phyloP scores from a whole-genome alignment of 2,797 vertebrate genomes.

The Cryptoblepharus egeriae region DNA sequence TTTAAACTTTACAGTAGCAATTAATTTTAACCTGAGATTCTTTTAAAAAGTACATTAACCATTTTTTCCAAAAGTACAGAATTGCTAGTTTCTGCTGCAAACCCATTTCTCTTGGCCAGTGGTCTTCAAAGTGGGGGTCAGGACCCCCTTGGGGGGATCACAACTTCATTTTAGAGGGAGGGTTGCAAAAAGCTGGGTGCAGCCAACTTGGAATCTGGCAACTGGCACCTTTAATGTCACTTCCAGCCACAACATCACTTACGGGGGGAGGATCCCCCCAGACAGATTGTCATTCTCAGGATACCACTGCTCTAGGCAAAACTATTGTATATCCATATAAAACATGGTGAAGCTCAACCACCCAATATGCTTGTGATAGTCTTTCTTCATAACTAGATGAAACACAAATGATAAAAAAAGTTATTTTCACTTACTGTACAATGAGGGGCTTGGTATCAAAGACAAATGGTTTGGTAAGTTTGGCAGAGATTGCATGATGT shows the following conservation, averaged over 20 bases:
- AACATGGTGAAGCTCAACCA: not conserved
- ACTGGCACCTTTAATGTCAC: too few species aligned
- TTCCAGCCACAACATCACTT: too few species aligned
- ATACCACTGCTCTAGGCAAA: not conserved
- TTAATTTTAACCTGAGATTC: not conserved
- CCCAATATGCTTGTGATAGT: not conserved
- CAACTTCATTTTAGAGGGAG: too few species aligned
- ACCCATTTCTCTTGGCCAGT: not conserved
- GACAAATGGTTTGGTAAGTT: slow-evolving; percentile 88
- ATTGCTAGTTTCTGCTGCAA: not conserved
- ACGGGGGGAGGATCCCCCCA: too few species aligned
- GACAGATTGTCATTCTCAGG: too few species aligned
- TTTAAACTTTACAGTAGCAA: not conserved
- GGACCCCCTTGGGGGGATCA: too few species aligned
- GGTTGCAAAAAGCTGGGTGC: too few species aligned
- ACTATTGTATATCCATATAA: not conserved
- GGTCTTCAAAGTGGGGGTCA: too few species aligned
- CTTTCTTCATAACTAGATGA: not conserved
- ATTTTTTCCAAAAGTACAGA: not conserved
- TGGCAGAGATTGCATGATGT: slow-evolving; percentile 94
- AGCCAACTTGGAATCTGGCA: too few species aligned
- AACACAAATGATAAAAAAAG: not conserved
- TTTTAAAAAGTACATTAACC: too few species aligned
- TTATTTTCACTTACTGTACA: slow-evolving; percentile 87
- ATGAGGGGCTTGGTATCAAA: slow-evolving; percentile 92